Evolutionary conservation across 1,140 invertebrate genomes (phyloP).

Genomic region (Lepidurus apus): DNA sequence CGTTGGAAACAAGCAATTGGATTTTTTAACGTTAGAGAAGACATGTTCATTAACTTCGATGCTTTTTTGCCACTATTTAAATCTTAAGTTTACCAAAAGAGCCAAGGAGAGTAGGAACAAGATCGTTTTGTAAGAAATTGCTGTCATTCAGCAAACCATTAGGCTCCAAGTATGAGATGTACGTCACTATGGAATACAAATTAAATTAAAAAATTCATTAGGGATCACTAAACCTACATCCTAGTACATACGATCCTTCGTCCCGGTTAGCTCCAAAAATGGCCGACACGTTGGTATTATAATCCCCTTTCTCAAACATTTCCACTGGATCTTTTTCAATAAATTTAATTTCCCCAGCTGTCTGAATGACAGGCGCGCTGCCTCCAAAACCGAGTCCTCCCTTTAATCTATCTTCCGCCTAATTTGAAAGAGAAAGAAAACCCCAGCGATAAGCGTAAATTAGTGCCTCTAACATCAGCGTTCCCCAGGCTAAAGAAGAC

Average conservation of each 20-base stretch:
- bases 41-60: neutral
- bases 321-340: conserved; percentile 27
- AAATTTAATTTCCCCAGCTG: conserved; percentile 24
- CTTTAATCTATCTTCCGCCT: conserved; percentile 32
- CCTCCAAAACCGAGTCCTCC: conserved; percentile 33
- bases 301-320: conserved; percentile 31
- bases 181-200: conserved; percentile 28
- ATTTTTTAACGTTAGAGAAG: neutral
- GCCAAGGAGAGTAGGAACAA: conserved; percentile 25
- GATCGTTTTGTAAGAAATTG: conserved; percentile 31
- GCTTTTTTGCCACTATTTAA: neutral
- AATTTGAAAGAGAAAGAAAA: neutral
- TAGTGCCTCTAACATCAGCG: neutral
- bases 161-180: conserved; percentile 26
- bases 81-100: conserved; percentile 26
- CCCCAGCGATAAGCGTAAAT: neutral
- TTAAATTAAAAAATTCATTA: neutral
- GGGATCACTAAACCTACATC: conserved; percentile 20
- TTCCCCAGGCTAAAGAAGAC: neutral
- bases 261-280: conserved; percentile 34
- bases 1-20: neutral
- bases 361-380: conserved; percentile 30
- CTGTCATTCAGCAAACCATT: conserved; percentile 30
- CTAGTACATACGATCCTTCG: conserved; percentile 32
- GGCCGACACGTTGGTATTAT: conserved; percentile 29